Conservation (phyloP, 1,140 invertebrate species). For the Calephelis virginiensis region DNA sequence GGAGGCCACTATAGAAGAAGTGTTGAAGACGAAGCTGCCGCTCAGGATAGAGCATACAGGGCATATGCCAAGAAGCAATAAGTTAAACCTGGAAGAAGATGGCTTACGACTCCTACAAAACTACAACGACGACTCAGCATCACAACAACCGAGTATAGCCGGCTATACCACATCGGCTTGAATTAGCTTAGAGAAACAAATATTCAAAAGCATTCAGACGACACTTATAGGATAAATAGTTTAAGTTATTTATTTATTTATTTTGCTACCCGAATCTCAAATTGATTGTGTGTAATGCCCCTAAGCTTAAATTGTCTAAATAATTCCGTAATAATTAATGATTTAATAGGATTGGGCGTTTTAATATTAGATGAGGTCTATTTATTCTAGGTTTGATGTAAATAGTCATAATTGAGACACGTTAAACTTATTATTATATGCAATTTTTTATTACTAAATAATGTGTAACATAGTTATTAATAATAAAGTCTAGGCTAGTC, state of each 20-base stretch:
- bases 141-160: conserved; percentile 29
- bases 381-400: background rate
- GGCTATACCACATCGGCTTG: conserved; percentile 13
- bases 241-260: background rate
- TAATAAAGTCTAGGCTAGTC: conserved; percentile 59
- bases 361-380: background rate
- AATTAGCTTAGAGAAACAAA: conserved; percentile 1
- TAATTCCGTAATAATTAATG: background rate
- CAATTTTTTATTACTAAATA: conserved; percentile 12
- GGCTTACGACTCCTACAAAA: conserved; percentile 64
- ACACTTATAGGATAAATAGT: conserved; percentile 1
- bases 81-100: conserved; percentile 32
- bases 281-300: background rate
- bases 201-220: conserved; percentile 1
- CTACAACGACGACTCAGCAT: conserved; percentile 51
- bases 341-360: background rate
- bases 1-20: conserved; percentile 82
- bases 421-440: background rate
- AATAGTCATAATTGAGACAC: conserved; percentile 7
- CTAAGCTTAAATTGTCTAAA: background rate
- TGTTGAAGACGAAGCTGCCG: conserved; percentile 79
- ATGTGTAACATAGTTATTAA: conserved; percentile 27
- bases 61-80: conserved; percentile 72
- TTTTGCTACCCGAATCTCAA: background rate
- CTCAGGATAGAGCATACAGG: conserved; percentile 80